These are phyloP conservation scores for Upupa epops DNA, from an alignment of 2,113 vertebrate genomes.

Conservation along the genomic window DNA sequence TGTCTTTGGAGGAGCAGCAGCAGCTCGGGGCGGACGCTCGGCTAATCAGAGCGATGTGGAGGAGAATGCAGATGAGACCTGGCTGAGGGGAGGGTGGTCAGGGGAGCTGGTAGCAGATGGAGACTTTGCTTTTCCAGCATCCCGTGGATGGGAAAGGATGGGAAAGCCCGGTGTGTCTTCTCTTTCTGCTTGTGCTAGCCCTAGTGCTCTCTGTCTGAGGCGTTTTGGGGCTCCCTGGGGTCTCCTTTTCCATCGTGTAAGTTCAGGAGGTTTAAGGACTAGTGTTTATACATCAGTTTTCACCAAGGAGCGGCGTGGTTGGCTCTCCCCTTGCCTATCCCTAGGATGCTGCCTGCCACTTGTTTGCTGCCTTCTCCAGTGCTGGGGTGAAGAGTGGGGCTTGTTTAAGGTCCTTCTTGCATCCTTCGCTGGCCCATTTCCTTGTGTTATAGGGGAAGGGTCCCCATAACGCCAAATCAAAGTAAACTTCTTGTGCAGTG, in stretches of 20 bases:
- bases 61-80: background rate
- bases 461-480: background rate
- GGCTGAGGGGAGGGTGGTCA: background rate
- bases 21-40: background rate
- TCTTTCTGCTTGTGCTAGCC: background rate
- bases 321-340: background rate
- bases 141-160: background rate
- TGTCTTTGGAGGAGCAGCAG: constrained; percentile 10
- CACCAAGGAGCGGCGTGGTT: background rate
- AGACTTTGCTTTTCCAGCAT: background rate
- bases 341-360: rapidly evolving
- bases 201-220: background rate
- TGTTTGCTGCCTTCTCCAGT: rapidly evolving
- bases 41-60: background rate
- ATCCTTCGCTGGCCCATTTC: background rate
- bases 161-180: rapidly evolving
- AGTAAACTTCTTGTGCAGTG: background rate
- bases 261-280: background rate
- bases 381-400: background rate
- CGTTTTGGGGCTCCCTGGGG: background rate
- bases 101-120: rapidly evolving
- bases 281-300: rapidly evolving
- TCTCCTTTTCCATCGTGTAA: background rate
- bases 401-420: background rate
- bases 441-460: background rate